A percentile compares a stretch with the other conserved stretches of the same genome.
Conservation (phyloP, 1,140 invertebrate genomes). For the Penaeus chinensis region DNA sequence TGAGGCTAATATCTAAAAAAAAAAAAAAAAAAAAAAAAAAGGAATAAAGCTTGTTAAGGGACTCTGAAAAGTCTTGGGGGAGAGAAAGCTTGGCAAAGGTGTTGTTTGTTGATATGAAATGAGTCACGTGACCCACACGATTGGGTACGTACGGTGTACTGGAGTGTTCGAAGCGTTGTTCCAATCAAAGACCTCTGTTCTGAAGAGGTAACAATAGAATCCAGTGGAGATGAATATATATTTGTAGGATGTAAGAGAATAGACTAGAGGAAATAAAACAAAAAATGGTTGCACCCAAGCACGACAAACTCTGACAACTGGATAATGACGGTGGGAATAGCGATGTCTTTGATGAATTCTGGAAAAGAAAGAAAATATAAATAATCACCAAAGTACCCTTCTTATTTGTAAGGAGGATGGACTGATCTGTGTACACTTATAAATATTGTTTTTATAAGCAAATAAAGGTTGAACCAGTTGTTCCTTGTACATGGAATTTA, state of each 20-base stretch:
- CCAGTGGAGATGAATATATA: conserved; percentile 24
- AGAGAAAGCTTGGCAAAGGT: conserved; percentile 13
- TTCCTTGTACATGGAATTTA: conserved; percentile 61
- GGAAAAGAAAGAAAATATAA: background rate
- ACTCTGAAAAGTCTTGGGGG: conserved; percentile 46
- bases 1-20: background rate
- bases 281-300: conserved; percentile 36
- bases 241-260: conserved; percentile 40
- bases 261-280: too few relatives aligned
- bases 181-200: conserved; percentile 42
- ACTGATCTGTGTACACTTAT: conserved; percentile 59
- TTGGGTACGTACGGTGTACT: too few relatives aligned
- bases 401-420: conserved; percentile 33
- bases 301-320: conserved; percentile 45
- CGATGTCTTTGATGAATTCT: conserved; percentile 24
- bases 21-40: too few relatives aligned
- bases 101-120: conserved; percentile 16
- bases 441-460: conserved; percentile 61
- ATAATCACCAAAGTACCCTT: conserved; percentile 32
- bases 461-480: conserved; percentile 60
- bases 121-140: background rate
- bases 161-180: conserved; percentile 31
- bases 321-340: conserved; percentile 14
- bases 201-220: conserved; percentile 18
- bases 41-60: conserved; percentile 8